Evolutionary conservation across 2,888 invertebrate species (phyloP), one percentile per base, ranked within the genome.

Genomic region (Papilio elwesi): DNA sequence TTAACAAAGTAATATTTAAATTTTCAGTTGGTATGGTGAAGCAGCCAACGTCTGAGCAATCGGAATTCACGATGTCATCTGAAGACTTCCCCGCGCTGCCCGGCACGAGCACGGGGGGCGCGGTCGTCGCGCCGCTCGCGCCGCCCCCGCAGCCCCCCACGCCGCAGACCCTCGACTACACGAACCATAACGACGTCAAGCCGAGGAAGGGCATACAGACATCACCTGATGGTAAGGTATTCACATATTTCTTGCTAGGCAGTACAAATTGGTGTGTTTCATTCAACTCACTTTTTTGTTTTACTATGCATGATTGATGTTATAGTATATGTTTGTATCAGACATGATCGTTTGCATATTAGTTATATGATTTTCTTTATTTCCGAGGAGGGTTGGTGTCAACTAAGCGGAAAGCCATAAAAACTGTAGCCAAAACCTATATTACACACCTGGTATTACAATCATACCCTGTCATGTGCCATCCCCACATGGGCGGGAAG

Each of bases 1-100:
- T 43, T 3, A 64, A 47, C 48, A 49, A 6, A 9, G 36, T 59
- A 11, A 38, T 49, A 0, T 48, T 13, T 26, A 43, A 53, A 49
- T 49, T 73, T 73, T 68, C 91, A 97, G 97, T 98, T 92, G 98
- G 98, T 88, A 98, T 98, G 98, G 98, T 98, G 82, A 98, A 98
- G 94, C 98, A 98, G 93, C 98, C 98, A 77, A 97, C 97, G 85
- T 96, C 97, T 68, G 98, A 98, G 92, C 96, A 98, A 86, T 97
- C 97, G 79, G 98, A 98, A 94, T 98, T 98, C 94, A 97, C 98
- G 85, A 99, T 99, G 97, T 99, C 99, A 84, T 98, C 97, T 83
- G 99, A 99, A 94, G 99, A 99, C 94, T 99, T 99, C 94, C 99
- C 99, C 82, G 99, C 99, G 89, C 95, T 99, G 87, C 99, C 99